phyloP scores from a whole-genome alignment of 2,888 invertebrate species.

The Heliconius aoede region DNA sequence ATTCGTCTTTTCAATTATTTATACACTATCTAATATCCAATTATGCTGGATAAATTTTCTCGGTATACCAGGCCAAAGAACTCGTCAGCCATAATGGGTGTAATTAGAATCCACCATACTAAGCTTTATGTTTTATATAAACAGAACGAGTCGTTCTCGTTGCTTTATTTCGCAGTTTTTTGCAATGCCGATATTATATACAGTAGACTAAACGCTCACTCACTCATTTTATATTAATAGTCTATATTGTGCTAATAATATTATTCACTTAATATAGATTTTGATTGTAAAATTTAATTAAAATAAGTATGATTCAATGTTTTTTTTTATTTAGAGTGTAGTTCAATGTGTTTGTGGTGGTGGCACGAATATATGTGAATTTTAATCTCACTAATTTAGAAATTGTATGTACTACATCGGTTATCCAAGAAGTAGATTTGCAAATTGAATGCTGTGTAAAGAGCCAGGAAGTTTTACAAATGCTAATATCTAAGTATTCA shows the following conservation, averaged over 20 bases:
- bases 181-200: conserved; percentile 51
- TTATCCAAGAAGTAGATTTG: conserved; percentile 30
- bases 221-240: too few species aligned
- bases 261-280: conserved; percentile 50
- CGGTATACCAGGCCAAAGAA: conserved; percentile 20
- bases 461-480: conserved; percentile 31
- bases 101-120: conserved; percentile 65
- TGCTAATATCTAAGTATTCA: conserved; percentile 17
- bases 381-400: conserved; percentile 21
- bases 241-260: conserved; percentile 55
- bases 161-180: conserved; percentile 57
- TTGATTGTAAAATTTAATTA: conserved; percentile 43
- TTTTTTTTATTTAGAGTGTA: conserved; percentile 38
- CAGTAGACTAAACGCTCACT: conserved; percentile 49
- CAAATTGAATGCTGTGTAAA: conserved; percentile 17
- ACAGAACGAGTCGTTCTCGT: conserved; percentile 53
- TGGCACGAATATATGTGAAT: conserved; percentile 33
- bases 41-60: conserved; percentile 23
- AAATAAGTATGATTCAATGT: conserved; percentile 44
- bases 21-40: conserved; percentile 4
- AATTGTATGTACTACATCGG: conserved; percentile 12
- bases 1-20: background rate
- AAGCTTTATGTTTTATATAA: conserved; percentile 54
- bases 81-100: conserved; percentile 55
- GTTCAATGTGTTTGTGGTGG: conserved; percentile 41